Evolutionary conservation across 2,888 invertebrate species (phyloP), one percentile per base, ranked within the genome.

Genomic region (Thecocarcelia acutangulata): DNA sequence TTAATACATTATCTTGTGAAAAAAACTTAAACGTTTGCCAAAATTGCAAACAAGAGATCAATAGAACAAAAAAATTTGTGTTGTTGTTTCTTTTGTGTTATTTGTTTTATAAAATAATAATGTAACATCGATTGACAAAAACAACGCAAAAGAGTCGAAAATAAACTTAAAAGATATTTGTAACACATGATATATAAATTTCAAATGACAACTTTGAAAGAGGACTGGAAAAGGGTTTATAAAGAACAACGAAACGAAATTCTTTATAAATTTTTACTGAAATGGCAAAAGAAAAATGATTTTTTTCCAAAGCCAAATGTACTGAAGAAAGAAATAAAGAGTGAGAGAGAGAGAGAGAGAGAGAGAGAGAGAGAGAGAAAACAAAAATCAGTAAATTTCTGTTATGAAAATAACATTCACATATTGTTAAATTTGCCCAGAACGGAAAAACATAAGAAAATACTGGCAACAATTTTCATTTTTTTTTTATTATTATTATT

Each of bases 161-260:
- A 28, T 15, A 21, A 59, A 21, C 33, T 52, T 46, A 28, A 48
- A 61, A 21, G 44, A 70, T 70, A 64, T 77, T 64, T 70, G 56
- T 56, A 56, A 59, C 69, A 77, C 64, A 70, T 77, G 70, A 58
- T 56, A 77, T 77, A 70, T 70, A 70, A 56, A 77, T 70, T 77
- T 64, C 63, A 63, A 70, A 77, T 58, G 64, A 58, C 63, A 56
- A 42, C 46, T 63, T 56, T 61, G 24, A 33, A 33, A 33, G 1
- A 3, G 37, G 63, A 24, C 61, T 12, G 15, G 42, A 33, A 48
- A 19, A 56, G 8, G 56, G n/a, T 33, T 56, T 56, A 17, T 33
- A 33, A 4, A 58, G 17, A 8, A 19, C 19, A 11, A 21, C 37
- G 9, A 17, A 3, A 17, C 5, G 17, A 46, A n/a, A n/a, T n/a